These are phyloP conservation scores for Rallus crepitans DNA, from an alignment of 2,797 vertebrate species.

Conservation along the genomic window DNA sequence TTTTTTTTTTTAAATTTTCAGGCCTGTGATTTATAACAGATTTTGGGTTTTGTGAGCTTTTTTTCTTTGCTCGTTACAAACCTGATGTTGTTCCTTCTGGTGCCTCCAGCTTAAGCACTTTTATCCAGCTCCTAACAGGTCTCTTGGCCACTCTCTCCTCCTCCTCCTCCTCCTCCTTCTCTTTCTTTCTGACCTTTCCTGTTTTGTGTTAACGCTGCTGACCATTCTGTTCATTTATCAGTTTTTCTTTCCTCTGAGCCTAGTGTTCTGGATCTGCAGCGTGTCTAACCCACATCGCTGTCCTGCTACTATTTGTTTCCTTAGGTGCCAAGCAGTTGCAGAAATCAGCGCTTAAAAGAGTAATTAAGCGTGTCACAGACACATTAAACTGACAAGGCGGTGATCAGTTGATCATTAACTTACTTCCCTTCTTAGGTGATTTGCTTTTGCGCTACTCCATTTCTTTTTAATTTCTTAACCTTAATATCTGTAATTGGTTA, in stretches of 20 bases:
- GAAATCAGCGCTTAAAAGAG: slow-evolving; percentile 42
- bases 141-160: slow-evolving; percentile 3
- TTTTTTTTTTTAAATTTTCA: neutral
- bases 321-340: slow-evolving; percentile 64
- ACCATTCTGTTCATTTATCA: neutral
- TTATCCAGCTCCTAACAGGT: slow-evolving; percentile 35
- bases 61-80: neutral
- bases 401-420: slow-evolving; percentile 13
- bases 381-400: neutral
- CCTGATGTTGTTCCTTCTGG: neutral
- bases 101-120: slow-evolving; percentile 49
- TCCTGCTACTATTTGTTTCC: slow-evolving; percentile 66
- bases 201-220: neutral
- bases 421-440: slow-evolving; percentile 61
- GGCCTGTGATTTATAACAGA: slow-evolving; percentile 10
- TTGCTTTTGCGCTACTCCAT: neutral
- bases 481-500: neutral
- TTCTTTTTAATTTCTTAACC: neutral
- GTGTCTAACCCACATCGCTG: slow-evolving; percentile 39
- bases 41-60: neutral
- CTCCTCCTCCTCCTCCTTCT: neutral
- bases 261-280: slow-evolving; percentile 46
- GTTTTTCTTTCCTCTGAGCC: neutral
- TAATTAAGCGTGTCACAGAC: neutral
- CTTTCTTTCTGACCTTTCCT: neutral